Percentiles rank a stretch among this genome's conserved stretches.
Conservation (phyloP, 1,140 invertebrate species). For the Pararge aegeria region DNA sequence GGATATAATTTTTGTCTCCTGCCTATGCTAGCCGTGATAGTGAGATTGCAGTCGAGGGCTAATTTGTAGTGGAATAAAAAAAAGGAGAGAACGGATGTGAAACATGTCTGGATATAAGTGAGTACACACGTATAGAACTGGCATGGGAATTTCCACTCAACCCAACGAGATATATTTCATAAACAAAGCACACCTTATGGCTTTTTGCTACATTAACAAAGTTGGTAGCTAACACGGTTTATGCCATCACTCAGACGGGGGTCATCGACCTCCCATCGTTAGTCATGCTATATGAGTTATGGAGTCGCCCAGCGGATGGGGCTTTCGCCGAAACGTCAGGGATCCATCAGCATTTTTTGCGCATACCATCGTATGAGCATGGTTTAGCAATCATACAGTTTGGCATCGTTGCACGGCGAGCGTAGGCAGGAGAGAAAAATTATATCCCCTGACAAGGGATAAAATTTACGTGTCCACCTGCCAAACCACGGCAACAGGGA, state of each 20-base stretch:
- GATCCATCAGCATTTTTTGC: conserved; percentile 23
- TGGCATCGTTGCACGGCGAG: no score
- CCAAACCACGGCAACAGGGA: no score
- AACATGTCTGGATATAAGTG: no score
- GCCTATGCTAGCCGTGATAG: no score
- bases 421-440: no score
- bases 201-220: conserved; percentile 22
- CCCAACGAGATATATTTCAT: not conserved
- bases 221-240: conserved; percentile 8
- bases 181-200: not conserved
- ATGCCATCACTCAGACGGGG: conserved; percentile 6
- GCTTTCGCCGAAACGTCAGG: conserved; percentile 36
- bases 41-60: no score
- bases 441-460: no score
- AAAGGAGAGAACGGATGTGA: no score
- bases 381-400: not conserved
- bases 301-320: conserved; percentile 25
- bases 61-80: no score
- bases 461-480: no score
- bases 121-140: no score
- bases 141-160: not conserved
- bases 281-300: conserved; percentile 40
- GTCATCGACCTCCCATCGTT: conserved; percentile 31
- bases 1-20: no score
- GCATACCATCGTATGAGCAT: not conserved